These are phyloP conservation scores for Hirtodrosophila cameraria DNA, from an alignment of 2,888 invertebrate genomes.

Conservation along the genomic window DNA sequence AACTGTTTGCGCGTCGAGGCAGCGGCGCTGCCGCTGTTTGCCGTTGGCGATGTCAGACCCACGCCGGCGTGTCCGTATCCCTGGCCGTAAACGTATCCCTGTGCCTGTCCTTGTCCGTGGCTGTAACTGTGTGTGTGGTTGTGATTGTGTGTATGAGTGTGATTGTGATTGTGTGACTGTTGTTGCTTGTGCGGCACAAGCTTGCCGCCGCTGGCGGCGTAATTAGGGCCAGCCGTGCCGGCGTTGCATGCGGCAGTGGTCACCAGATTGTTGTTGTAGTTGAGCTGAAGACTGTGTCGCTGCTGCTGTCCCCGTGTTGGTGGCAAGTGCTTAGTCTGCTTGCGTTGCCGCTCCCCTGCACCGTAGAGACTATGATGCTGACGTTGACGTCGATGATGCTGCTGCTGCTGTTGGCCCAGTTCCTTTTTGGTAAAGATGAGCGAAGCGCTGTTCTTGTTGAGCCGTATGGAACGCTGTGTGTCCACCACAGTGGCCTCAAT, in stretches of 20 bases:
- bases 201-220: slow-evolving; percentile 45
- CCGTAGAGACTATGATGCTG: slow-evolving; percentile 71
- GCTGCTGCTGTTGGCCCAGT: slow-evolving; percentile 12
- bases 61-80: slow-evolving; percentile 35
- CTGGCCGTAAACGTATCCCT: slow-evolving; percentile 26
- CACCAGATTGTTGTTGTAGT: slow-evolving; percentile 81
- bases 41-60: slow-evolving; percentile 52
- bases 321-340: slow-evolving; percentile 68
- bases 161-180: slow-evolving; percentile 32
- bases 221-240: slow-evolving; percentile 58
- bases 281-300: slow-evolving; percentile 82
- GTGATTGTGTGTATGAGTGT: slow-evolving; percentile 25
- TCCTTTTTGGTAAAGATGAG: slow-evolving; percentile 84
- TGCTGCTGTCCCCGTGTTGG: slow-evolving; percentile 74
- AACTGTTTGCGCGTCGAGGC: slow-evolving; percentile 82
- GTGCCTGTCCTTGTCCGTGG: slow-evolving; percentile 26
- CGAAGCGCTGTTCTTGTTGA: slow-evolving; percentile 83
- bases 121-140: slow-evolving; percentile 23
- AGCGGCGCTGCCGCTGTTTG: slow-evolving; percentile 65
- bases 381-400: slow-evolving; percentile 46
- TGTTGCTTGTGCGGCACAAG: slow-evolving; percentile 74
- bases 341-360: slow-evolving; percentile 52
- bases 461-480: slow-evolving; percentile 80
- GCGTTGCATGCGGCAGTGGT: slow-evolving; percentile 66
- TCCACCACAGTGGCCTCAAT: slow-evolving; percentile 80